Percentiles rank a stretch among this genome's conserved stretches.
These are phyloP conservation scores for Cylas formicarius DNA, from an alignment of 1,140 invertebrate genomes.

Conservation along the genomic window DNA sequence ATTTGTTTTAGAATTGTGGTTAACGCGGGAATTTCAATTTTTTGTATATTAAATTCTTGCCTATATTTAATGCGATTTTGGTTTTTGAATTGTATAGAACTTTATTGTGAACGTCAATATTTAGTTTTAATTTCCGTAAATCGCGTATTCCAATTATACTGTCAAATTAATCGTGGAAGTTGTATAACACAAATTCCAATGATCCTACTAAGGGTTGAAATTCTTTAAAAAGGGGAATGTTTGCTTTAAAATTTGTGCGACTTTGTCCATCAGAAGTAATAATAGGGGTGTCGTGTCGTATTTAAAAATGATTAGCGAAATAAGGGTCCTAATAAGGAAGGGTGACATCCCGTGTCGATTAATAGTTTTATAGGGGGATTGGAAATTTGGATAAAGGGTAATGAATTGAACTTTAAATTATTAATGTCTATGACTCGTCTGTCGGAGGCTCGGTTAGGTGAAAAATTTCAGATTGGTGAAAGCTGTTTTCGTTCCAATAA, in stretches of 20 bases:
- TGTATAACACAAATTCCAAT: conserved; percentile 17
- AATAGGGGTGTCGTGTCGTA: conserved; percentile 4
- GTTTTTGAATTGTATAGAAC: conserved; percentile 8
- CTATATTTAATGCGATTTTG: conserved; percentile 20
- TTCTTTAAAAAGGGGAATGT: conserved; percentile 19
- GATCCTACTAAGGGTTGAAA: conserved; percentile 4
- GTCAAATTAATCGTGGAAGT: conserved; percentile 28
- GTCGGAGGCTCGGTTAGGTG: background rate
- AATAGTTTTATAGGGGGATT: conserved; percentile 22
- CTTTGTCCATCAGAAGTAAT: conserved; percentile 16
- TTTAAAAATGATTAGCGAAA: conserved; percentile 19
- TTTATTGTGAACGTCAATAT: conserved; percentile 20
- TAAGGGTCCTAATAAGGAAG: conserved; percentile 21
- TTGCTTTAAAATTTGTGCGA: conserved; percentile 18
- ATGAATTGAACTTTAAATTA: conserved; percentile 12
- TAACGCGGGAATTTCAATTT: conserved; percentile 1
- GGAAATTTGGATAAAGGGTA: conserved; percentile 24
- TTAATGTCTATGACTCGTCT: conserved; percentile 2
- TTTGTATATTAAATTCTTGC: conserved; percentile 5
- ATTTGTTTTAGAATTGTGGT: conserved; percentile 2
- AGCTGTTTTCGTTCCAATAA: no score
- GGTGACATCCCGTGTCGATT: conserved; percentile 25
- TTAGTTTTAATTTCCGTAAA: conserved; percentile 17
- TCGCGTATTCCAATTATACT: conserved; percentile 23
- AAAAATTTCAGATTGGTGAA: no score